phyloP scores from a whole-genome alignment of 2,113 vertebrate species.

The Tupaia chinensis region DNA sequence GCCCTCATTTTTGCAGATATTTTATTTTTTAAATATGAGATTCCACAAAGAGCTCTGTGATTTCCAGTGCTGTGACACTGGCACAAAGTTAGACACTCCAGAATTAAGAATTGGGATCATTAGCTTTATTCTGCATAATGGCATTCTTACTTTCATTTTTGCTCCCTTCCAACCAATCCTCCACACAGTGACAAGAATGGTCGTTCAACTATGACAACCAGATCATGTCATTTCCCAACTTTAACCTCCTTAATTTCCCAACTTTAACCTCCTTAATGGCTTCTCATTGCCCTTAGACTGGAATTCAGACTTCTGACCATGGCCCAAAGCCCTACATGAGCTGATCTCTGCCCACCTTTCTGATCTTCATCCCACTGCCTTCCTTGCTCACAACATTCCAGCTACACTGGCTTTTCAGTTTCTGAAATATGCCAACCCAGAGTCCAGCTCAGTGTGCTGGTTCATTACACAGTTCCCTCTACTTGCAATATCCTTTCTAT shows the following conservation, averaged over 20 bases:
- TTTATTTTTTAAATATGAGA: conserved; percentile 6
- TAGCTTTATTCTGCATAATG: neutral
- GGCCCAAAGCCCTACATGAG: neutral
- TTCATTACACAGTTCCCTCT: neutral
- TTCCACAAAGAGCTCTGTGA: neutral
- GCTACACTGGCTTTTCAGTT: neutral
- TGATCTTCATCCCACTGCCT: neutral
- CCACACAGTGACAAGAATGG: neutral
- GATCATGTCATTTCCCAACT: neutral
- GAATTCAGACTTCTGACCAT: neutral
- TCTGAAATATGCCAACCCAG: neutral
- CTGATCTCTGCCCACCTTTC: neutral
- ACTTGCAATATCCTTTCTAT: neutral
- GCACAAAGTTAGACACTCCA: conserved; percentile 7
- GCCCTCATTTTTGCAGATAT: neutral
- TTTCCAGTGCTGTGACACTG: neutral
- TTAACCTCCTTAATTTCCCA: conserved; percentile 29
- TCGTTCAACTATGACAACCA: neutral
- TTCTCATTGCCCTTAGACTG: neutral
- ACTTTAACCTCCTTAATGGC: conserved; percentile 16
- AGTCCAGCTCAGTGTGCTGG: neutral
- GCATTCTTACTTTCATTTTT: conserved; percentile 23
- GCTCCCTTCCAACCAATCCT: neutral
- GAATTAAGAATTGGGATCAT: neutral
- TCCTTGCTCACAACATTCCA: neutral